Base-by-base conservation (phyloP, 2,888 invertebrate genomes). In the Seira musarum region DNA sequence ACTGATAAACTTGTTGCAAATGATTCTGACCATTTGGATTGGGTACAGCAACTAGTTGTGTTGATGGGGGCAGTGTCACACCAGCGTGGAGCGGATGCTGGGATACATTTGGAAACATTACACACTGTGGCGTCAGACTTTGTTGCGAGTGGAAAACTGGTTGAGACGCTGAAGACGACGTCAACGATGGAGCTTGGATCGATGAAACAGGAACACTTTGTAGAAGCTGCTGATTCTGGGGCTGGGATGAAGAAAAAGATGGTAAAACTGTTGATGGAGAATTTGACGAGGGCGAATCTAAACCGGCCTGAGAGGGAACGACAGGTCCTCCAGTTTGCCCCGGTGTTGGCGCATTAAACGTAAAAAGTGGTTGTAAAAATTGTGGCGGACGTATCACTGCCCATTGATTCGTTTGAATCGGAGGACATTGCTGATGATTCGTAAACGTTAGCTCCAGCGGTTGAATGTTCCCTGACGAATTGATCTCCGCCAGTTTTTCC, bases 1-100 rank as follows among this genome's bases (percentile, higher is more conserved):
- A 60, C 24, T 80, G 80, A 17, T 80, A 80, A 21, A 80, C 74
- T 69, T 80, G 80, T 21, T 80, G 80, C 0, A 75, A 22, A n/a
- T 70, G 74, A 22, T 53, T 70, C 17, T 72, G 73, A 60, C 46
- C 21, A 21, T 2, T 69, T 60, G 46, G 67, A 73, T 30, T 68
- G 6, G 53, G 72, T 15, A 80, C 0, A 17, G 79, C 60, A n/a
- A 73, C 49, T 0, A 73, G 30, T 46, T 80, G 79, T 13, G 79
- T 53, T 1, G 63, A 30, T 1, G 46, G 72, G 0, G 53, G 10
- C 24, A 65, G 1, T n/a, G 63, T 72, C 5, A 46, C 2, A 63
- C 63, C 40, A 2, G 64, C 15, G 1, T n/a, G 35, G 30, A 63
- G 13, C 17, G 17, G 46, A 21, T 25, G 35, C 24, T 40, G 71